Percentiles rank a stretch among this genome's conserved stretches.
These are phyloP conservation scores for Thamnophis elegans DNA, from an alignment of 2,797 vertebrate species.

Conservation along the genomic window DNA sequence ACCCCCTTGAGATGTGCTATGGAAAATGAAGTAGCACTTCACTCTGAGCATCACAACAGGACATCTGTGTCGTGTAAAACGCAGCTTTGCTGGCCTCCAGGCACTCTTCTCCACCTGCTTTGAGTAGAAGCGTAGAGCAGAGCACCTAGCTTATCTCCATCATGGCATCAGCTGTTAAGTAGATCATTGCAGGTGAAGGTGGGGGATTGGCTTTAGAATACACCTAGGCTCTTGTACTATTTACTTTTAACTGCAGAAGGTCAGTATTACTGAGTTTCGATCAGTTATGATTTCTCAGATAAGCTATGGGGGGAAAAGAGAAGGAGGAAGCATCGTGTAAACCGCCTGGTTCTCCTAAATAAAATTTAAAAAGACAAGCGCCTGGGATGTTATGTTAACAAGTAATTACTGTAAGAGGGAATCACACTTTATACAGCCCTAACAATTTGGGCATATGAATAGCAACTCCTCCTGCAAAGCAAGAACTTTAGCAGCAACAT, in stretches of 20 bases:
- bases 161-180: background rate
- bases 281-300: background rate
- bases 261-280: background rate
- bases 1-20: background rate
- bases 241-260: background rate
- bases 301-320: background rate
- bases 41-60: background rate
- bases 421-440: background rate
- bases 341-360: background rate
- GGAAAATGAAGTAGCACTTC: background rate
- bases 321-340: background rate
- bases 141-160: background rate
- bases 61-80: background rate
- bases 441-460: background rate
- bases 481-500: background rate
- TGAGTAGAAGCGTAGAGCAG: background rate
- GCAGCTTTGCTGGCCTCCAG: background rate
- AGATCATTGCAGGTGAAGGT: background rate
- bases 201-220: background rate
- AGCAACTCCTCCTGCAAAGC: background rate
- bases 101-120: background rate
- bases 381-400: background rate
- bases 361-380: background rate
- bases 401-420: background rate
- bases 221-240: background rate